These are phyloP conservation scores for Caradrina kadenii DNA, from an alignment of 2,888 invertebrate species.

Conservation along the genomic window DNA sequence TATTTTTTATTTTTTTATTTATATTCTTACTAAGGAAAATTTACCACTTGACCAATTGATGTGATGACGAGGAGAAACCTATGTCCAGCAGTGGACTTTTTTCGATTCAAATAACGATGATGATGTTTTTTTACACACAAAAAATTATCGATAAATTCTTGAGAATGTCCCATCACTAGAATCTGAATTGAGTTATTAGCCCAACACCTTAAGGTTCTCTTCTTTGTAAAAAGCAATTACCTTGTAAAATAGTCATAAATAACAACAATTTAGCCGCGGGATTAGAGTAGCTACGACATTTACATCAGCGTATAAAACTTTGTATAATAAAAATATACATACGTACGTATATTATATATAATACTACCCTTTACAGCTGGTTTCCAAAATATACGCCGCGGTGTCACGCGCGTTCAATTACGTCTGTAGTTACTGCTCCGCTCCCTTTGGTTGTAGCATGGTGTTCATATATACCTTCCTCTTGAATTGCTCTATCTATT, in stretches of 20 bases:
- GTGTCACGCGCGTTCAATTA: too few species aligned
- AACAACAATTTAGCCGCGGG: conserved; percentile 63
- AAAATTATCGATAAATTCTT: conserved; percentile 42
- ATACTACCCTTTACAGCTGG: conserved; percentile 10
- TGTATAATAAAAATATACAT: conserved; percentile 33
- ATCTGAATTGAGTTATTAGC: conserved; percentile 80
- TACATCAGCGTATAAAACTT: conserved; percentile 54
- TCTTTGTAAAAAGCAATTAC: conserved; percentile 75
- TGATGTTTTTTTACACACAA: background rate
- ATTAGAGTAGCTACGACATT: conserved; percentile 59
- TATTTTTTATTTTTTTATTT: too few species aligned
- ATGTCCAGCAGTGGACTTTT: too few species aligned
- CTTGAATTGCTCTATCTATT: too few species aligned
- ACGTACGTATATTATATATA: background rate
- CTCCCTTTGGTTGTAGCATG: too few species aligned
- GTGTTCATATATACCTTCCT: too few species aligned
- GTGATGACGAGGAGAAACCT: too few species aligned
- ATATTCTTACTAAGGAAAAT: too few species aligned
- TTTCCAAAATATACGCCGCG: background rate
- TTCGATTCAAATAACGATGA: too few species aligned
- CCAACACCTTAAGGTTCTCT: conserved; percentile 76
- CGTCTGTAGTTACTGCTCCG: too few species aligned
- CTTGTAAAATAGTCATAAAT: conserved; percentile 76
- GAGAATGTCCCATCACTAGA: conserved; percentile 62
- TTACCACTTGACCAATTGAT: too few species aligned